Conservation (phyloP, 2,888 invertebrate species). For the Callyntrura guangdongensis region DNA sequence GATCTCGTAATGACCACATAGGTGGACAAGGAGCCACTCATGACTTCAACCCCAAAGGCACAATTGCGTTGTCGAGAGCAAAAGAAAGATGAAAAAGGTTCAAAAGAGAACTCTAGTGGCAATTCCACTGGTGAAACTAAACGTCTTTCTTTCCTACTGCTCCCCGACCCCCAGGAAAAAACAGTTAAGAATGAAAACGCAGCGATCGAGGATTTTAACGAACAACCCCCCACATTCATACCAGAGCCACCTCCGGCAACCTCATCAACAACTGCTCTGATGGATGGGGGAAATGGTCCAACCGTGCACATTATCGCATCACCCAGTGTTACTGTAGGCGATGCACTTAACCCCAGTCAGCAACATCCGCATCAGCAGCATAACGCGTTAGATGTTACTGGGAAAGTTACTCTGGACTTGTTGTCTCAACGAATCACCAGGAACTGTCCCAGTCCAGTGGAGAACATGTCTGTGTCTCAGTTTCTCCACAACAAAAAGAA, state of each 20-base stretch:
- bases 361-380: conserved; percentile 18
- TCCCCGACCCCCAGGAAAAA: conserved; percentile 14
- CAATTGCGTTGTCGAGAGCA: neutral
- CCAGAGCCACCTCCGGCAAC: conserved; percentile 83
- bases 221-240: conserved; percentile 84
- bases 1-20: neutral
- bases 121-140: conserved; percentile 28
- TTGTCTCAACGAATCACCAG: conserved; percentile 74
- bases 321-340: conserved; percentile 5
- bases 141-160: conserved; percentile 57
- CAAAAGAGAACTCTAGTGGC: neutral
- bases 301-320: conserved; percentile 57
- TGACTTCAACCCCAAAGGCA: conserved; percentile 72
- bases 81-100: neutral
- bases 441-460: conserved; percentile 71
- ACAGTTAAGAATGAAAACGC: conserved; percentile 17
- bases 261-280: neutral
- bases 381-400: conserved; percentile 65
- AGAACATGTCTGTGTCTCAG: conserved; percentile 79
- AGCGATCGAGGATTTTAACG: conserved; percentile 76
- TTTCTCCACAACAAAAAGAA: conserved; percentile 82
- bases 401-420: conserved; percentile 74
- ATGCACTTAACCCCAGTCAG: conserved; percentile 48
- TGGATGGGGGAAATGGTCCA: neutral
- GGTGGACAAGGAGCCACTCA: conserved; percentile 59